Percentiles rank a stretch among this genome's conserved stretches.
phyloP scores from a whole-genome alignment of 2,888 invertebrate species.

The Leucania comma region DNA sequence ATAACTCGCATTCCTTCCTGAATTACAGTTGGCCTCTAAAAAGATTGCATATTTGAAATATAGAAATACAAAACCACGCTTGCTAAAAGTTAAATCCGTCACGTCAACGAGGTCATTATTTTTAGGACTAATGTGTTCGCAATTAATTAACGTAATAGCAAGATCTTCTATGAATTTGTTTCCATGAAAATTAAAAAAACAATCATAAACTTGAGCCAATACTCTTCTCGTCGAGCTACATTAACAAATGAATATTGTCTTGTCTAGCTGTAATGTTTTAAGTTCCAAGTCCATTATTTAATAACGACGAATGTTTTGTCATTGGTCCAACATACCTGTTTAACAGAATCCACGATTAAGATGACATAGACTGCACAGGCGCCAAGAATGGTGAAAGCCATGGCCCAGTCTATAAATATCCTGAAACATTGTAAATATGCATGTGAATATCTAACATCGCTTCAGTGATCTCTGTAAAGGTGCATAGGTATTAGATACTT shows the following conservation, averaged over 20 bases:
- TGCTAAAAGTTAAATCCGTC: conserved; percentile 11
- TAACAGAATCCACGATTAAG: conserved; percentile 93
- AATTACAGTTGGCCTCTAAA: background rate
- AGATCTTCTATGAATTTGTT: conserved; percentile 2
- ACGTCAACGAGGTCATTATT: conserved; percentile 9
- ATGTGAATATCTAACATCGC: conserved; percentile 27
- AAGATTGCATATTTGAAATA: background rate
- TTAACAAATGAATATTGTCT: conserved; percentile 11
- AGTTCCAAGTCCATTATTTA: conserved; percentile 26
- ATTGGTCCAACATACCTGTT: conserved; percentile 90
- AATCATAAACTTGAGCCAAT: background rate
- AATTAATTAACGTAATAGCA: conserved; percentile 10
- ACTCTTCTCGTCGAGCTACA: conserved; percentile 1
- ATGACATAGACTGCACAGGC: conserved; percentile 95
- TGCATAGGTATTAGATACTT: conserved; percentile 9
- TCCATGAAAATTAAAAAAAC: conserved; percentile 21
- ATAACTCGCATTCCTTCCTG: background rate
- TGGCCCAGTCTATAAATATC: conserved; percentile 93
- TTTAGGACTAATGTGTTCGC: background rate
- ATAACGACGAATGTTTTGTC: conserved; percentile 57
- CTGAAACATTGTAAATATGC: conserved; percentile 82
- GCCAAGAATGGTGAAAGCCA: conserved; percentile 94
- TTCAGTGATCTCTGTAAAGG: conserved; percentile 16
- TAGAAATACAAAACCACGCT: background rate
- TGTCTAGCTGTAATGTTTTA: conserved; percentile 10